Base-by-base conservation (phyloP, 2,797 vertebrate genomes). In the Vireo griseus region DNA sequence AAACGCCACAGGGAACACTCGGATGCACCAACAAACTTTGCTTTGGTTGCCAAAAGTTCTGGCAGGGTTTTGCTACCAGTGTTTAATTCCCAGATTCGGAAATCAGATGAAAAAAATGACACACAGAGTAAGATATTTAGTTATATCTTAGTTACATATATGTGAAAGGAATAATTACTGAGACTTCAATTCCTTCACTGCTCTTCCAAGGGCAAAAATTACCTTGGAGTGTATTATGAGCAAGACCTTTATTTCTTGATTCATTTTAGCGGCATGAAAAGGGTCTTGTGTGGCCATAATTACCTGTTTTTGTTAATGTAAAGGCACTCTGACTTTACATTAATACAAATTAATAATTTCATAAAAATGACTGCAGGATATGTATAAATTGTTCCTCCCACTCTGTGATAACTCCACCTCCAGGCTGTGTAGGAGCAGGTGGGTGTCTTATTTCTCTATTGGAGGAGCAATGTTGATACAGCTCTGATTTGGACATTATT, bases 371-470 rank as follows among this genome's bases (percentile, higher is more conserved):
- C 63, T 55, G 13, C 4, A 40, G 31, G 13, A 62, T 59, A 55
- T 6, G 6, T 35, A 24, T 17, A 86, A 79, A 29, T 18, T 35
- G 31, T 62, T 50, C 6, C 50, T 3, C 16, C 15, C 4, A 5
- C 35, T 50, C 18, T 42, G 18, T 18, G 65, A 26, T 33, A 50
- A 29, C 6, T 65, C 54, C 40, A 50, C 29, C 26, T 66, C 13
- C 55, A 63, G 18, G 2, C 5, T 6, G 5, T n/a, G 7, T 6
- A 77, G 69, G 10, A 35, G 6, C 0, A 1, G 4, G 15, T 29
- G 5, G 2, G 1, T 54, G 12, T 40, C 21, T 58, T 48, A 28
- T 65, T 86, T 54, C 31, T 33, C 8, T 62, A 0, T 10, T 42
- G 39, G 18, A 90, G 21, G 4, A 75, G 12, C 7, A 75, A 72